Percentiles rank a stretch among this genome's conserved stretches.
Evolutionary conservation across 2,113 vertebrate species (phyloP).

Genomic region (Elephantulus edwardii): DNA sequence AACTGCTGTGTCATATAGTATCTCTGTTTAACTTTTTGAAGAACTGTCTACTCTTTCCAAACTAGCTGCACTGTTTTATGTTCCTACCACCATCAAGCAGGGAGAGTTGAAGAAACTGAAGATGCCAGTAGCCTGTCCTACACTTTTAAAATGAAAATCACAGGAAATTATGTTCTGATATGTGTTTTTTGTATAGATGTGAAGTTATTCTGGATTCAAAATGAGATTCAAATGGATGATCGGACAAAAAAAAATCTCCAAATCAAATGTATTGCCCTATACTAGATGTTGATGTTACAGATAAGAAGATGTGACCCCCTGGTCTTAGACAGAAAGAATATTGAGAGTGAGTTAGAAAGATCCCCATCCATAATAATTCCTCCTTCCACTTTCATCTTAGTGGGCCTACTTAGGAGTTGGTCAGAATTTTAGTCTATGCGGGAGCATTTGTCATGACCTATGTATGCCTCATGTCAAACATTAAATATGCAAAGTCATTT

Average conservation of each 20-base stretch:
- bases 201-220: slow-evolving; percentile 18
- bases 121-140: background rate
- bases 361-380: background rate
- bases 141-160: background rate
- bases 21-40: background rate
- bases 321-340: background rate
- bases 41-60: background rate
- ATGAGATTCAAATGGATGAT: background rate
- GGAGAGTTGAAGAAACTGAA: background rate
- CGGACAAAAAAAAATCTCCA: too few species aligned
- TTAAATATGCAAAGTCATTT: too few species aligned
- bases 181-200: background rate
- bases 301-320: background rate
- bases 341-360: background rate
- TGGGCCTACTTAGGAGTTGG: background rate
- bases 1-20: background rate
- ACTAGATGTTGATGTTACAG: background rate
- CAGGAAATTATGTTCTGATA: background rate
- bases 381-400: background rate
- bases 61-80: background rate
- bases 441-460: slow-evolving; percentile 28
- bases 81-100: background rate
- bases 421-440: slow-evolving; percentile 14
- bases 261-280: background rate
- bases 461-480: too few species aligned